Evolutionary conservation across 2,888 invertebrate species (phyloP), one percentile per base, ranked within the genome.

Genomic region (Ferdinandea cuprea): DNA sequence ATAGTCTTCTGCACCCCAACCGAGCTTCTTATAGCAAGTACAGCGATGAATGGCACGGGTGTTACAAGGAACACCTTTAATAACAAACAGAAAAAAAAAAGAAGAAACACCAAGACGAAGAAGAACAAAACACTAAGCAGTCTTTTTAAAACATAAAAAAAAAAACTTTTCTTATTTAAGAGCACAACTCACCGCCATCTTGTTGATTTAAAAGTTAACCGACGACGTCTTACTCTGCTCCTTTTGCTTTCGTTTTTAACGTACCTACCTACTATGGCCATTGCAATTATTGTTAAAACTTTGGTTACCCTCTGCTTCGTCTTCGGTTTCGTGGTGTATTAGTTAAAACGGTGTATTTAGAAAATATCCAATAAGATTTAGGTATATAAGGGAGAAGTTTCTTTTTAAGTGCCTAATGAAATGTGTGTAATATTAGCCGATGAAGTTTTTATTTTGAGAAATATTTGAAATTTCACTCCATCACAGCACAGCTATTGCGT

Each of bases 151-250:
- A 35, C n/a, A 15, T 17, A 72, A 66, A 61, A 28, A 77, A 78
- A 44, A 32, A 56, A 83, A 83, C 54, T 83, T 83, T 83, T 78
- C 78, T 77, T 83, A 78, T 78, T 77, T 83, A 72, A 63, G 63
- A 73, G 72, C 66, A 78, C 72, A 83, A 78, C 77, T 78, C 42
- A 73, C 73, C 83, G 63, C 83, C 83, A 83, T 83, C 72, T 83
- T 83, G 78, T 83, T 83, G 78, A 83, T 78, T 83, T 83, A 78
- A 78, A 73, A 77, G 78, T 83, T 78, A 73, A 73, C 63, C 77
- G 52, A 13, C 65, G 61, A 19, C 50, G 48, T 32, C 58, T 50
- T 28, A 15, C n/a, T 48, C 25, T 28, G 7, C 28, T 1, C 25
- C 32, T n/a, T 52, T 4, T 17, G 17, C 21, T 37, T 9, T 17